phyloP scores from a whole-genome alignment of 1,140 invertebrate genomes.

The Mercenaria mercenaria region DNA sequence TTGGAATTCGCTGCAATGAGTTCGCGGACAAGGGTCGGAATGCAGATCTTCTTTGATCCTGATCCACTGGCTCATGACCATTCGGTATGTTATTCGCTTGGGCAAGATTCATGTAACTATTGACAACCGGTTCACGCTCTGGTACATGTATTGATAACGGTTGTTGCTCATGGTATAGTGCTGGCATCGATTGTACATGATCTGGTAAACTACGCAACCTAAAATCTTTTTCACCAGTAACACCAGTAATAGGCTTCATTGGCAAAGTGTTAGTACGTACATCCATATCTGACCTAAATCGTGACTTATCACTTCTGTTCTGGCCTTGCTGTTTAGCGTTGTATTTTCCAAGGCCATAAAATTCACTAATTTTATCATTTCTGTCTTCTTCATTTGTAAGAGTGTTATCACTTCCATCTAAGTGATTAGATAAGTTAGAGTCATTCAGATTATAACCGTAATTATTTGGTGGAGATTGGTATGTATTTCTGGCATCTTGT shows the following conservation, averaged over 20 bases:
- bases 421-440: slow-evolving; percentile 36
- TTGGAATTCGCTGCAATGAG: slow-evolving; percentile 56
- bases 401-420: slow-evolving; percentile 57
- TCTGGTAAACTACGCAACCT: slow-evolving; percentile 56
- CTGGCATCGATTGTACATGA: slow-evolving; percentile 63
- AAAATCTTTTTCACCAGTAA: slow-evolving; percentile 64
- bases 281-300: slow-evolving; percentile 65
- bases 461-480: not conserved
- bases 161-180: slow-evolving; percentile 58
- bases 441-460: slow-evolving; percentile 31
- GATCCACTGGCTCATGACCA: not conserved
- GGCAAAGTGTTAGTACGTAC: slow-evolving; percentile 55
- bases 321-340: slow-evolving; percentile 28
- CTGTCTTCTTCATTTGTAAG: slow-evolving; percentile 61
- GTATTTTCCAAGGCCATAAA: slow-evolving; percentile 61
- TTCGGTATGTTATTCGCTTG: not conserved
- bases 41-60: slow-evolving; percentile 52
- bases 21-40: slow-evolving; percentile 47
- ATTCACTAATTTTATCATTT: slow-evolving; percentile 62
- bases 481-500: slow-evolving; percentile 16
- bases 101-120: slow-evolving; percentile 44
- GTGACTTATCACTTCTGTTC: not conserved
- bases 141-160: slow-evolving; percentile 46
- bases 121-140: not conserved
- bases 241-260: slow-evolving; percentile 20